Conservation (phyloP, 2,888 invertebrate species). For the Allygus modestus region DNA sequence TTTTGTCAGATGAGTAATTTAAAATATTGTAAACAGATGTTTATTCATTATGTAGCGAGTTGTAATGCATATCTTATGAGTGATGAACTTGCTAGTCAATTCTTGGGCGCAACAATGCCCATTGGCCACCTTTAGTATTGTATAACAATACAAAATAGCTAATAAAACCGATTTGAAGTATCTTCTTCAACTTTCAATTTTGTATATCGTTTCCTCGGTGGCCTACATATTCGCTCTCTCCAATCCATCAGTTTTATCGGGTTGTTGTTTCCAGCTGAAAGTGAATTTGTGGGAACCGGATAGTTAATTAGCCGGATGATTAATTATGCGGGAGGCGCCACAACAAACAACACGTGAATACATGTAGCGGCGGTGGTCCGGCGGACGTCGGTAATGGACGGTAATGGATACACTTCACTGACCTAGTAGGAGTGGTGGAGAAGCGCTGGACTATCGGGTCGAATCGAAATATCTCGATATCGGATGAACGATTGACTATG, state of each 20-base stretch:
- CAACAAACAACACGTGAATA: neutral
- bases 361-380: no score
- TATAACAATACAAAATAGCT: no score
- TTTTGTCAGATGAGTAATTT: no score
- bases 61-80: no score
- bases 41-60: no score
- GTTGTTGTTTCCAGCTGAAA: slow-evolving; percentile 3
- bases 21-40: no score
- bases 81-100: no score
- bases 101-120: no score
- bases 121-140: no score
- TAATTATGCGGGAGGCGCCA: neutral
- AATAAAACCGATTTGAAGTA: neutral
- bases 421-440: neutral
- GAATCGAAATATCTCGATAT: no score
- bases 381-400: neutral
- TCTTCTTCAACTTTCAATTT: neutral
- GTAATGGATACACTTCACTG: neutral
- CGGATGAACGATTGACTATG: no score
- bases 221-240: neutral
- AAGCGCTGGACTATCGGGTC: no score
- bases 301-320: slow-evolving; percentile 1
- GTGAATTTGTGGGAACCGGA: slow-evolving; percentile 22
- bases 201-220: neutral
- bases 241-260: neutral